phyloP scores from a whole-genome alignment of 2,888 invertebrate genomes.

The Xestoiulus laeticollis region DNA sequence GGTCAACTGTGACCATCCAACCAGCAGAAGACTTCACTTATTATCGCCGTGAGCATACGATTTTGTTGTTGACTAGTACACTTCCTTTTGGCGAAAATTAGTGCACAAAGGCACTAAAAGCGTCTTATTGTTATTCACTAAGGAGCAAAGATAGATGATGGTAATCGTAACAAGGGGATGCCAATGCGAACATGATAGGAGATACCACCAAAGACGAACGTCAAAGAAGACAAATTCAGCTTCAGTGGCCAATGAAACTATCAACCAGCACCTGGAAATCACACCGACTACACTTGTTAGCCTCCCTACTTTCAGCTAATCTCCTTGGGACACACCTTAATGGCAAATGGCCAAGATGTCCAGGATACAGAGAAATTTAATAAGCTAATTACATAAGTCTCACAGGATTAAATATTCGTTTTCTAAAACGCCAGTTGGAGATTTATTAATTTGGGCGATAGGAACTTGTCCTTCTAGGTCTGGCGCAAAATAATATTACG shows the following conservation, averaged over 20 bases:
- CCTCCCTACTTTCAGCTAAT: background rate
- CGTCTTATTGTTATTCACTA: background rate
- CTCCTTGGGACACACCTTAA: background rate
- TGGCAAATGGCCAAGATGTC: background rate
- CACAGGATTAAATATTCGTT: background rate
- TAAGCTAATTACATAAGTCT: background rate
- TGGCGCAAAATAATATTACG: too few species aligned
- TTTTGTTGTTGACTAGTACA: background rate
- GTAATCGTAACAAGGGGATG: background rate
- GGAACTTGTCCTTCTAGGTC: background rate
- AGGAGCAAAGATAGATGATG: background rate
- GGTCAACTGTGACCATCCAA: background rate
- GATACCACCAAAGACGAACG: background rate
- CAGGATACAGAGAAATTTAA: background rate
- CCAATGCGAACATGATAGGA: background rate
- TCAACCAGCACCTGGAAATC: background rate
- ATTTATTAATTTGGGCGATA: background rate
- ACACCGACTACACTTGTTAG: background rate
- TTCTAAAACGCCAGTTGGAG: background rate
- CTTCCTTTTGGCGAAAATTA: background rate
- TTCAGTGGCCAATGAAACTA: background rate
- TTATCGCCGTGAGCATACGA: background rate
- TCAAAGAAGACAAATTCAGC: too few species aligned
- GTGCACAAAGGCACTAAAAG: background rate
- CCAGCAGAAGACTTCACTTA: background rate